A percentile compares a stretch with the other conserved stretches of the same genome.
phyloP scores from a whole-genome alignment of 2,113 vertebrate species.

The Atherinomorus stipes region DNA sequence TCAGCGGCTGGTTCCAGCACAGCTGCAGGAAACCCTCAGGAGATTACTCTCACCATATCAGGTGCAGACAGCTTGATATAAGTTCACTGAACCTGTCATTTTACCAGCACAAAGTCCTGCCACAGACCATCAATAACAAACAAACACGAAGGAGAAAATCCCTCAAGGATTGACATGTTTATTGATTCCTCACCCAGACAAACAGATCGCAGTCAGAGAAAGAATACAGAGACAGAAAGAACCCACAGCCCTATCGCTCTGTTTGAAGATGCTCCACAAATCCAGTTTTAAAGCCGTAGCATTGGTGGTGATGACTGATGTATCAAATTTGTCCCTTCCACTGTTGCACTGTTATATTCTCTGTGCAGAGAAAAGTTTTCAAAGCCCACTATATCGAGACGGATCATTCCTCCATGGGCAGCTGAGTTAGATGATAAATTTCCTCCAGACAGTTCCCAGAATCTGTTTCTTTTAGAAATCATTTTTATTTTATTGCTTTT shows the following conservation, averaged over 20 bases:
- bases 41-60: constrained; percentile 98
- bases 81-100: background rate
- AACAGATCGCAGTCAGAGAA: background rate
- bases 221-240: background rate
- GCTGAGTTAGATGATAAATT: background rate
- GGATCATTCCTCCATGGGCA: background rate
- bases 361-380: background rate
- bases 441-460: background rate
- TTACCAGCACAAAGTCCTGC: background rate
- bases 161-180: background rate
- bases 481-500: background rate
- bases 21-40: constrained; percentile 87
- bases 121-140: constrained; percentile 9
- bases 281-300: constrained; percentile 4
- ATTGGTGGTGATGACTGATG: background rate
- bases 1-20: constrained; percentile 77
- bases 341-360: background rate
- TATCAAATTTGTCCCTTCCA: background rate
- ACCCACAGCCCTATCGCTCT: background rate
- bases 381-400: constrained; percentile 1
- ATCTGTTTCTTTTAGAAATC: background rate
- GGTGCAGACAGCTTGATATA: constrained; percentile 73
- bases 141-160: background rate
- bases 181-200: constrained; percentile 29
- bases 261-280: background rate